phyloP scores from a whole-genome alignment of 1,140 invertebrate species.

The Drosophila tristis region DNA sequence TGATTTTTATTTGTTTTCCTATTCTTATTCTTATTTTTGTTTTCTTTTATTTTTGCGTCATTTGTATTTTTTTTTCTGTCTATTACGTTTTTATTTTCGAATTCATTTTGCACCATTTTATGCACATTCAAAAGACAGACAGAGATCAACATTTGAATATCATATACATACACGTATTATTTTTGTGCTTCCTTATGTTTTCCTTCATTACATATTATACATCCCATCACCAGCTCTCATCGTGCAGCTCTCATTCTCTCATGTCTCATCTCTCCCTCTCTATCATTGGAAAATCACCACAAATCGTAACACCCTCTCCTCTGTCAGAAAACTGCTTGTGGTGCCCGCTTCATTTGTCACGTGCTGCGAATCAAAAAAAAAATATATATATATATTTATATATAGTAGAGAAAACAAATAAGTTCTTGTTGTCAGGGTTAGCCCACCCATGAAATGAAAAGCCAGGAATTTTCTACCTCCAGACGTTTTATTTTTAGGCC shows the following conservation, averaged over 20 bases:
- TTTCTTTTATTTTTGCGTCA: constrained; percentile 42
- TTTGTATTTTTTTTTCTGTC: constrained; percentile 22
- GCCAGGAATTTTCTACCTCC: constrained; percentile 23
- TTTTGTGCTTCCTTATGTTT: constrained; percentile 52
- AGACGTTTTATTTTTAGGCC: constrained; percentile 41
- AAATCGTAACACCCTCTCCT: constrained; percentile 21
- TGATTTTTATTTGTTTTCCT: constrained; percentile 21
- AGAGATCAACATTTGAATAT: constrained; percentile 30
- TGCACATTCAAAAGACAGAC: constrained; percentile 32
- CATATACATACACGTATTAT: constrained; percentile 39
- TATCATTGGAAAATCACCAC: constrained; percentile 29
- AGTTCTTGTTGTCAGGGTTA: constrained; percentile 77
- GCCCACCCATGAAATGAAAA: constrained; percentile 40
- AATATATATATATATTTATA: constrained; percentile 5
- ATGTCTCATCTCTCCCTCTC: constrained; percentile 21
- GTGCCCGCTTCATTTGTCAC: constrained; percentile 52
- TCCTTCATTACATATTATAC: constrained; percentile 19
- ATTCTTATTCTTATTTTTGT: constrained; percentile 21
- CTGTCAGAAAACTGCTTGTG: constrained; percentile 6
- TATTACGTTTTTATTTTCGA: constrained; percentile 79
- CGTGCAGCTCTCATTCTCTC: constrained; percentile 60
- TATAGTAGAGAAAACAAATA: constrained; percentile 48
- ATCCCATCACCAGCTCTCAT: constrained; percentile 27
- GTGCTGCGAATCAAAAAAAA: constrained; percentile 49
- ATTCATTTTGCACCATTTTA: constrained; percentile 63